Base-by-base conservation (phyloP, 2,113 vertebrate genomes). In the Myotis lucifugus region DNA sequence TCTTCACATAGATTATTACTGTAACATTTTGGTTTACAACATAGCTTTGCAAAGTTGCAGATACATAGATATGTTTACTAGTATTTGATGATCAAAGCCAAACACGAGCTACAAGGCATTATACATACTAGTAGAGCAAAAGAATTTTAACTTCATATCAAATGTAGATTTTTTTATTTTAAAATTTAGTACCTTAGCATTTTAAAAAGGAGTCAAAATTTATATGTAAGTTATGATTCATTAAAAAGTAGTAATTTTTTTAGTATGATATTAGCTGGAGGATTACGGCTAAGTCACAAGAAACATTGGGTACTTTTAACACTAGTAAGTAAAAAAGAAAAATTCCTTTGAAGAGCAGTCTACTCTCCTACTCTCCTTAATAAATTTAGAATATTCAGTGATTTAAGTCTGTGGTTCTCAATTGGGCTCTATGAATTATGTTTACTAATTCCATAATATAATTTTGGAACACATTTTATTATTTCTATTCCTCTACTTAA, bases 381-480 rank as follows among this genome's bases (percentile, higher is more conserved):
- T 76, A 86, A 84, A 69, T 66, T 52, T 87, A 66, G 61, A 86
- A 48, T 89, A 8, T 34, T 93, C 23, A 40, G 3, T 86, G 83
- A 37, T 91, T 40, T 82, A 61, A 21, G 52, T 40, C 19, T 72
- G 0, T 84, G 14, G 2, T 27, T 17, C 70, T 10, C 29, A 88
- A 5, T 42, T 77, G 40, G 37, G 52, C 8, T 94, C 34, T 56
- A 17, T 78, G 42, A 70, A 17, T 6, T 25, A 46, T 40, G 6
- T 93, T 94, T 93, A 83, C 76, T 64, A 50, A 87, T 94, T 90
- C n/a, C 9, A 54, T 54, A 86, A n/a, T 82, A 32, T 77, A 82
- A 93, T 88, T 12, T 88, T 92, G 89, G 87, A 93, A 37, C 46
- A 81, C 8, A 90, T 91, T 90, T 81, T 56, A 81, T 97, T 77